Conservation (phyloP, 1,140 invertebrate species). For the Procambarus clarkii region DNA sequence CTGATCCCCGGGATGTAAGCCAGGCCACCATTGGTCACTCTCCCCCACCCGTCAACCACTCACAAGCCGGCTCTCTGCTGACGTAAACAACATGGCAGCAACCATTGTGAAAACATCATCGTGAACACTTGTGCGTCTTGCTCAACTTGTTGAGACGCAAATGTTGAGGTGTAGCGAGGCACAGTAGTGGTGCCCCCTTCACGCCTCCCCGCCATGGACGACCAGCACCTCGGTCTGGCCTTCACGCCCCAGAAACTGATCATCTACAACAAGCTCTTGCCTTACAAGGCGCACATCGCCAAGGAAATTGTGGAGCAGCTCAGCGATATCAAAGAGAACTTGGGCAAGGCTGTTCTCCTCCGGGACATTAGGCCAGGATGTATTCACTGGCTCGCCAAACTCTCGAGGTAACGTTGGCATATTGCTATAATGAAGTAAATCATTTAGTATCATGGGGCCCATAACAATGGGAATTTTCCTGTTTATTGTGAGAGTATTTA, state of each 20-base stretch:
- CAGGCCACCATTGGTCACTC: no score
- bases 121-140: slow-evolving; percentile 25
- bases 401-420: slow-evolving; percentile 42
- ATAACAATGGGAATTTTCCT: no score
- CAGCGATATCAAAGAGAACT: slow-evolving; percentile 82
- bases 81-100: slow-evolving; percentile 27
- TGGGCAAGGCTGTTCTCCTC: slow-evolving; percentile 82
- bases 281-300: slow-evolving; percentile 82
- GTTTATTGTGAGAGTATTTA: no score
- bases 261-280: slow-evolving; percentile 82
- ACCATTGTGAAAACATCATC: slow-evolving; percentile 35
- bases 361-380: slow-evolving; percentile 83
- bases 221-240: slow-evolving; percentile 72
- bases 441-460: no score
- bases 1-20: no score
- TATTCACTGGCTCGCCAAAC: slow-evolving; percentile 79
- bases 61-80: background rate
- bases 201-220: background rate
- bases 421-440: no score
- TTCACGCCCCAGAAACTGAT: slow-evolving; percentile 80
- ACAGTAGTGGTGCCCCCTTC: background rate
- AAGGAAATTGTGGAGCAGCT: slow-evolving; percentile 79
- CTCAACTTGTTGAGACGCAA: background rate
- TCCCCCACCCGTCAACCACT: background rate
- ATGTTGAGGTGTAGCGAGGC: background rate